Evolutionary conservation across 2,113 vertebrate species (phyloP).

Genomic region (Zeus faber): DNA sequence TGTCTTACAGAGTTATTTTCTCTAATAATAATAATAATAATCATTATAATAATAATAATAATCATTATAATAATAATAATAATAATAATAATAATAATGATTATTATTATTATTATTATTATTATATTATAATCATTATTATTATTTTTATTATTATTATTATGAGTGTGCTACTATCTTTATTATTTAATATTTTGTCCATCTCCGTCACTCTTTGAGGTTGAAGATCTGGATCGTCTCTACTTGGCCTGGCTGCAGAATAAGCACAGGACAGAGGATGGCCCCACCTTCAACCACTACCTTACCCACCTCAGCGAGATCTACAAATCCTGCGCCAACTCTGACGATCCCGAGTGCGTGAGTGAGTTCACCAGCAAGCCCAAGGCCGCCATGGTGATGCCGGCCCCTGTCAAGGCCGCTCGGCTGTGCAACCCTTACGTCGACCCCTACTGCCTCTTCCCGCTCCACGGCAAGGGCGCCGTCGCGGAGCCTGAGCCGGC

Average conservation of each 20-base stretch:
- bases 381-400: constrained; percentile 69
- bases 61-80: no score
- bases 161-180: no score
- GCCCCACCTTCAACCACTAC: constrained; percentile 69
- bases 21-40: no score
- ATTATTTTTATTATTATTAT: not conserved
- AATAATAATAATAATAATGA: no score
- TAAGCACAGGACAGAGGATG: constrained; percentile 73
- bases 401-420: constrained; percentile 58
- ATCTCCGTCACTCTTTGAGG: constrained; percentile 46
- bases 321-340: constrained; percentile 75
- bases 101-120: no score
- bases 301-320: constrained; percentile 73
- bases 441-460: constrained; percentile 73
- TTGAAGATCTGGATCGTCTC: constrained; percentile 74
- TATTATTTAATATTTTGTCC: no score
- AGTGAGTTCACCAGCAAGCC: constrained; percentile 76
- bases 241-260: constrained; percentile 75
- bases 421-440: constrained; percentile 72
- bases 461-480: constrained; percentile 31
- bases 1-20: no score
- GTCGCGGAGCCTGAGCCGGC: constrained; percentile 33
- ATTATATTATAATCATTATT: not conserved
- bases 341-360: constrained; percentile 77
- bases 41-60: no score